Percentiles rank a stretch among this genome's conserved stretches.
phyloP scores from a whole-genome alignment of 2,113 vertebrate genomes.

The Enhydra lutris region DNA sequence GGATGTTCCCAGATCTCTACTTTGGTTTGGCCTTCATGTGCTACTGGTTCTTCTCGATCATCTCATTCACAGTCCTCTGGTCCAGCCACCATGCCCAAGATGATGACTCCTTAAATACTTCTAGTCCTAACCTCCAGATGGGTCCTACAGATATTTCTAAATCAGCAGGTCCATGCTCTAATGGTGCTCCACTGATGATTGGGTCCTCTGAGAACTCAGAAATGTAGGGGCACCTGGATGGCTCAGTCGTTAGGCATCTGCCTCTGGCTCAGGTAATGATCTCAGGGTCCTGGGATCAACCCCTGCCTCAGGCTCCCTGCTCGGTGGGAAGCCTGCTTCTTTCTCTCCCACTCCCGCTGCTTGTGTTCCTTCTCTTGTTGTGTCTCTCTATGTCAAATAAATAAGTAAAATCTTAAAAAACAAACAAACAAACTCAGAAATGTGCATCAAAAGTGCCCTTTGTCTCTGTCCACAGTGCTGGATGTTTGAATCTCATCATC shows the following conservation, averaged over 20 bases:
- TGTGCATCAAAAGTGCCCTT: neutral
- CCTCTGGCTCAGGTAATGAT: too few species aligned
- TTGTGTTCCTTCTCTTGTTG: too few species aligned
- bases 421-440: neutral
- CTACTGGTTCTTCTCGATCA: neutral
- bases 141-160: neutral
- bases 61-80: neutral
- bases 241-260: too few species aligned
- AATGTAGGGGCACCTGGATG: neutral
- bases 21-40: neutral
- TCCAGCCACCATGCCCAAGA: neutral
- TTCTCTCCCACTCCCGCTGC: too few species aligned
- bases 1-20: neutral
- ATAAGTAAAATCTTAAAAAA: too few species aligned
- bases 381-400: too few species aligned
- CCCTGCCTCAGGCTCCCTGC: too few species aligned
- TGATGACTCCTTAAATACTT: neutral
- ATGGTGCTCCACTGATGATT: neutral
- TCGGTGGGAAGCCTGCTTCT: too few species aligned
- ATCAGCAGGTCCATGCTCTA: neutral
- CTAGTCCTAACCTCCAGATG: neutral
- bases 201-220: neutral
- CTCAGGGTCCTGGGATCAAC: too few species aligned
- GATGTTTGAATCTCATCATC: neutral
- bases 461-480: neutral